A percentile compares a stretch with the other conserved stretches of the same genome.
Conservation (phyloP, 2,888 invertebrate genomes). For the Anarsia innoxiella region DNA sequence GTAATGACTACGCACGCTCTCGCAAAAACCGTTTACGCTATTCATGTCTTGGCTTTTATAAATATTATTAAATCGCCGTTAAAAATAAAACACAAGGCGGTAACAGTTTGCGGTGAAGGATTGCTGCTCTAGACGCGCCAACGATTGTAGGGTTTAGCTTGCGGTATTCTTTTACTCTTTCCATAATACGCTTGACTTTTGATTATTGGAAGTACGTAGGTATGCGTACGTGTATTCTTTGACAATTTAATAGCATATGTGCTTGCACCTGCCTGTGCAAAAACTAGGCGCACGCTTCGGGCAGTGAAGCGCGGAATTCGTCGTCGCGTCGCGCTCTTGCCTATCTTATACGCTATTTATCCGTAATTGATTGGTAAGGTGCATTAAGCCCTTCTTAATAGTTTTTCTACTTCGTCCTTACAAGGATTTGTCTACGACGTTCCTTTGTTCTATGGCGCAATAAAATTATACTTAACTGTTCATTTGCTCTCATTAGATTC, state of each 20-base stretch:
- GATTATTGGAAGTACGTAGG: slow-evolving; percentile 52
- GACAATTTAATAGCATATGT: slow-evolving; percentile 75
- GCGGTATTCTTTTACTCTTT: slow-evolving; percentile 10
- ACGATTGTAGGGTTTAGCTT: slow-evolving; percentile 11
- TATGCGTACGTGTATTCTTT: slow-evolving; percentile 60
- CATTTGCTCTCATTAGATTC: too few species aligned
- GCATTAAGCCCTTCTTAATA: slow-evolving; percentile 44
- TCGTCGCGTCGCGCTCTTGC: slow-evolving; percentile 57
- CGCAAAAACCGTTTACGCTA: slow-evolving; percentile 35
- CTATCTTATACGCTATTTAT: slow-evolving; percentile 68
- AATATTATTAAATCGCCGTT: slow-evolving; percentile 33
- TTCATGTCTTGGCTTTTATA: slow-evolving; percentile 35
- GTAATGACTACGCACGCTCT: slow-evolving; percentile 41
- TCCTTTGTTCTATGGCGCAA: too few species aligned
- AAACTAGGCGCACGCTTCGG: slow-evolving; percentile 71
- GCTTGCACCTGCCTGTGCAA: slow-evolving; percentile 68
- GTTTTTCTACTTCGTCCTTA: slow-evolving; percentile 46
- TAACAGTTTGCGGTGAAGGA: slow-evolving; percentile 42
- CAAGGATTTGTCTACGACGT: slow-evolving; percentile 24
- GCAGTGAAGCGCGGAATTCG: slow-evolving; percentile 68
- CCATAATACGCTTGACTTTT: slow-evolving; percentile 45
- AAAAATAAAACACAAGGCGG: slow-evolving; percentile 26
- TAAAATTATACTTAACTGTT: too few species aligned
- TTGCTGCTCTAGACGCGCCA: slow-evolving; percentile 16
- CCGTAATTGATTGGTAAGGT: slow-evolving; percentile 73